Percentiles rank a stretch among this genome's conserved stretches.
These are phyloP conservation scores for Holocentrus rufus DNA, from an alignment of 2,797 vertebrate genomes.

Conservation along the genomic window DNA sequence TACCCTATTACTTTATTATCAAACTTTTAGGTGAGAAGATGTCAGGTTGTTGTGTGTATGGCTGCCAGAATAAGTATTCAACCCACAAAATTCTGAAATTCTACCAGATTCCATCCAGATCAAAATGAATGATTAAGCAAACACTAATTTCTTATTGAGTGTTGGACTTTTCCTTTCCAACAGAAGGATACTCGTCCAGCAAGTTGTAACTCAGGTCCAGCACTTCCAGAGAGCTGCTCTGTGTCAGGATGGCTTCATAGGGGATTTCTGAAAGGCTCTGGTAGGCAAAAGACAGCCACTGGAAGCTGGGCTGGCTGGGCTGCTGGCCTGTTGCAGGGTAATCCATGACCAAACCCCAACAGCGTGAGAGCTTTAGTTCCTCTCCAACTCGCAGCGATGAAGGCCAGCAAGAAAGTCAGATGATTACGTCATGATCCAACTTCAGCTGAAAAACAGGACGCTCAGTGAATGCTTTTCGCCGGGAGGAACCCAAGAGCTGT, in stretches of 20 bases:
- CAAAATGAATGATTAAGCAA: no score
- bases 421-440: slow-evolving; percentile 36
- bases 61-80: no score
- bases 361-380: slow-evolving; percentile 4
- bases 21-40: no score
- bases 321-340: slow-evolving; percentile 34
- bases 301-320: slow-evolving; percentile 49
- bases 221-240: slow-evolving; percentile 77
- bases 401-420: slow-evolving; percentile 29
- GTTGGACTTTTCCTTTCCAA: neutral
- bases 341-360: slow-evolving; percentile 65
- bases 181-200: slow-evolving; percentile 84
- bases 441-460: slow-evolving; percentile 27
- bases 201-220: slow-evolving; percentile 83
- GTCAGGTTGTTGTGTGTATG: no score
- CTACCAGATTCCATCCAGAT: no score
- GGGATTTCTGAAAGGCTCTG: slow-evolving; percentile 82
- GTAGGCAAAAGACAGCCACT: slow-evolving; percentile 82
- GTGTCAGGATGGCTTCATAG: slow-evolving; percentile 75
- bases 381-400: neutral
- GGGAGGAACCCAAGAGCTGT: neutral
- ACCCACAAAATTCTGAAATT: no score
- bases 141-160: neutral
- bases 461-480: neutral
- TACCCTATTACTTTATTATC: no score